A percentile compares a stretch with the other conserved stretches of the same genome.
phyloP scores from a whole-genome alignment of 2,888 invertebrate genomes.

The Lithophane ornitopus region DNA sequence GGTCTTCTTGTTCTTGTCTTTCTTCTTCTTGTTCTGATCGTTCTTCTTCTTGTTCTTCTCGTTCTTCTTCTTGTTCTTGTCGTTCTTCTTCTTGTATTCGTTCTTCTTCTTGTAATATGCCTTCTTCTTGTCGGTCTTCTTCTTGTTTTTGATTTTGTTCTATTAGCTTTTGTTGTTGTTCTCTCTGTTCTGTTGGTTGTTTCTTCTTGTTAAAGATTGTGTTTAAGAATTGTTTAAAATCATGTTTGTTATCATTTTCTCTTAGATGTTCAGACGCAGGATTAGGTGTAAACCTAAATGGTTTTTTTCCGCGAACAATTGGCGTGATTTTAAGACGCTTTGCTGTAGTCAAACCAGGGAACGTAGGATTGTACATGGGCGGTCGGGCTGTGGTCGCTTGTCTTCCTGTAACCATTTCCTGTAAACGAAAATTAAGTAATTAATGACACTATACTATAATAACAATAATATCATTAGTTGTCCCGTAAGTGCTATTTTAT shows the following conservation, averaged over 20 bases:
- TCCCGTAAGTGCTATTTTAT: not conserved
- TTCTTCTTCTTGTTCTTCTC: not conserved
- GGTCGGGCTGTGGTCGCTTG: conserved; percentile 10
- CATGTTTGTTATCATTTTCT: not conserved
- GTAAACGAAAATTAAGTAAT: conserved; percentile 1
- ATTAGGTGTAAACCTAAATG: not conserved
- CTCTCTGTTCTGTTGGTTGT: not conserved
- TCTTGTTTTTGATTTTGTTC: not conserved
- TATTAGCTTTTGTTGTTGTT: not conserved
- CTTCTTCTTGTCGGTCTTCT: not conserved
- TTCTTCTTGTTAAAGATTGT: conserved; percentile 43
- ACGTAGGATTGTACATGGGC: not conserved
- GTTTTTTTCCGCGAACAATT: not conserved
- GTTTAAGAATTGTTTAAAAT: conserved; percentile 40
- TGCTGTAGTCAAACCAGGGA: not conserved
- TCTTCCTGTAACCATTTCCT: not conserved
- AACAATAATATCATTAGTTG: not conserved
- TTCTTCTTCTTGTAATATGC: not conserved
- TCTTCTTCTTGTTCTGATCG: not conserved
- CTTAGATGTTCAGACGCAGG: not conserved
- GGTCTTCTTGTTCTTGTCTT: not conserved
- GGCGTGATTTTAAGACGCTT: conserved; percentile 5
- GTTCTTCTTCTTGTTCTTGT: not conserved
- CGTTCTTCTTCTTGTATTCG: not conserved
- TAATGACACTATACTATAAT: not conserved